Evolutionary conservation across 2,797 vertebrate genomes (phyloP).

Genomic region (Anisognathus igniventris): DNA sequence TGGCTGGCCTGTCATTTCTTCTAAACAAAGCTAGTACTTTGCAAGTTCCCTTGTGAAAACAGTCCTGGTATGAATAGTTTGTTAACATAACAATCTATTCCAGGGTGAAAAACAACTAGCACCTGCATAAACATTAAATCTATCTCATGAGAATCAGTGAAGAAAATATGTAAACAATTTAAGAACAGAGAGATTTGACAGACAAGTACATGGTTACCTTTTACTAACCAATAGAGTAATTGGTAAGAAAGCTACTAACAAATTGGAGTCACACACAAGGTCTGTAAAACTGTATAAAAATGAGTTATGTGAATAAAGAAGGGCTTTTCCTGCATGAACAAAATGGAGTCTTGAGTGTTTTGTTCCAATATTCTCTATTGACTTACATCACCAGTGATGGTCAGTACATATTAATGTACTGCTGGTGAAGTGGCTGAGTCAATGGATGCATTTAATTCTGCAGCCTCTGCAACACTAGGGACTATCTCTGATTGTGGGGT

Average conservation of each 20-base stretch:
- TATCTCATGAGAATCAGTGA: neutral
- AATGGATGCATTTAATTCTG: rapidly evolving
- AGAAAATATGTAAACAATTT: neutral
- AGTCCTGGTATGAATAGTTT: neutral
- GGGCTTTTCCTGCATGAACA: neutral
- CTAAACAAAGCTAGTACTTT: neutral
- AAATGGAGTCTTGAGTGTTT: neutral
- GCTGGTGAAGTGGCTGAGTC: neutral
- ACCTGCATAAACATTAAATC: neutral
- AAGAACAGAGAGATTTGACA: neutral
- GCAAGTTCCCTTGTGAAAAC: neutral
- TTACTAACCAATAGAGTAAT: neutral
- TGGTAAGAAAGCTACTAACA: neutral
- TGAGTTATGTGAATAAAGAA: neutral
- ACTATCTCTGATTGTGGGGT: neutral
- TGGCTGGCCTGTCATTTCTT: neutral
- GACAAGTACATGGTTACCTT: neutral
- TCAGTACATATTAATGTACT: rapidly evolving
- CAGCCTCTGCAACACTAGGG: neutral
- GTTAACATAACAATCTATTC: neutral
- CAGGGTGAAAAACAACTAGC: neutral
- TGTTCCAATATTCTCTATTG: neutral
- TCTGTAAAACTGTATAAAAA: neutral
- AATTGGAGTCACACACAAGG: neutral
- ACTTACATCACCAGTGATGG: neutral